Base-by-base conservation (phyloP, 2,797 vertebrate genomes). In the Crenuchus spilurus region DNA sequence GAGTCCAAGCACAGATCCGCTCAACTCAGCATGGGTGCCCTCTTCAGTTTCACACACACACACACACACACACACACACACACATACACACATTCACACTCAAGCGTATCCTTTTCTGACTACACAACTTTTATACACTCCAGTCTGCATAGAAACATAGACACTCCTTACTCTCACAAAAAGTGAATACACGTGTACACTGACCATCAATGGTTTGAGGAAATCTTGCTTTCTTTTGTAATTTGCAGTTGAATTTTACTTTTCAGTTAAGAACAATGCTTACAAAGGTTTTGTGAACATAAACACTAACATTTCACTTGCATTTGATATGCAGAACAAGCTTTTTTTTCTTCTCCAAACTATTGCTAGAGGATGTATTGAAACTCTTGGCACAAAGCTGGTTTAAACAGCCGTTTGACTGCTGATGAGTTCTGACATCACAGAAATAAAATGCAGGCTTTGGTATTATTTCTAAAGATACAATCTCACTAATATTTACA, bases 1-100 rank as follows among this genome's bases (percentile, higher is more conserved):
- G 82, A 87, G 89, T 89, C 91, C 90, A 88, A 85, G 64, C 74
- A 88, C 87, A 86, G 87, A 86, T 89, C 84, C 41, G 82, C 87
- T 85, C 83, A 49, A 46, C 54, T 72, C 78, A 69, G 70, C 62
- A 55, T 30, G 65, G 60, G 58, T 67, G 16, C 55, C 41, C 10
- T 39, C 20, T 24, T 72, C 61, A 61, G 39, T 55, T 64, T 52
- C 26, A 60, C 22, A 72, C 51, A 60, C 57, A 46, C 28, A 18
- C 52, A 54, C 46, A 76, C 64, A 68, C 66, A 51, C 51, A 72
- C 76, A 78, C 83, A 80, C 68, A 63, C 51, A 48, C 39, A 37
- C 64, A 64, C 6, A 37, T 26, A 22, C 10, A 61, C 52, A 58
- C 22, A 41, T 39, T 49, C 46, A 35, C 37, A 46, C 16, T 33